Evolutionary conservation across 2,797 vertebrate genomes (phyloP).

Genomic region (Phrynocephalus guinanensis): DNA sequence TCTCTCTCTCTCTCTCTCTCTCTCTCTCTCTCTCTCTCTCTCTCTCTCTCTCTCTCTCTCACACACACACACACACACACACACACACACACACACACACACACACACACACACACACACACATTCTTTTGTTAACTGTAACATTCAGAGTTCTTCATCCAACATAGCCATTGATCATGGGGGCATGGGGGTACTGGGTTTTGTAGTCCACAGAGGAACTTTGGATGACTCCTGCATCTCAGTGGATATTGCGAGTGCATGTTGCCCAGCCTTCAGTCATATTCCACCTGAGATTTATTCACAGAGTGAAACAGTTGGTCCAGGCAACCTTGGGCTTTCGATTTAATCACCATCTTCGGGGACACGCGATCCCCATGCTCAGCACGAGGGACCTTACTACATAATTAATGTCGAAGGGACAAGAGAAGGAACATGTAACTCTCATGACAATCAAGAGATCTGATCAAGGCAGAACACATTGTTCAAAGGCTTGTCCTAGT

Average conservation of each 20-base stretch:
- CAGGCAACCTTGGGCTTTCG: neutral
- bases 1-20: too few species aligned
- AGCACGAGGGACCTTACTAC: neutral
- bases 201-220: too few species aligned
- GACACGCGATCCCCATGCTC: neutral
- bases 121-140: too few species aligned
- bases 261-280: neutral
- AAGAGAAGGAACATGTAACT: neutral
- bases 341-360: neutral
- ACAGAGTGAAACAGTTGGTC: too few species aligned
- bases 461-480: neutral
- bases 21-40: too few species aligned
- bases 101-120: too few species aligned
- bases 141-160: neutral
- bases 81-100: too few species aligned
- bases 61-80: too few species aligned
- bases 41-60: too few species aligned
- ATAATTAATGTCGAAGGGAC: slow-evolving; percentile 9
- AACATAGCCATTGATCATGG: neutral
- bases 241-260: too few species aligned
- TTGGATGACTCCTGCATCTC: too few species aligned
- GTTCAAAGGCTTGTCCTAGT: neutral
- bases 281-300: neutral
- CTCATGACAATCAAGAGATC: neutral
- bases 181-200: neutral